Conservation (phyloP, 2,113 vertebrate genomes). For the Seriola aureovittata region DNA sequence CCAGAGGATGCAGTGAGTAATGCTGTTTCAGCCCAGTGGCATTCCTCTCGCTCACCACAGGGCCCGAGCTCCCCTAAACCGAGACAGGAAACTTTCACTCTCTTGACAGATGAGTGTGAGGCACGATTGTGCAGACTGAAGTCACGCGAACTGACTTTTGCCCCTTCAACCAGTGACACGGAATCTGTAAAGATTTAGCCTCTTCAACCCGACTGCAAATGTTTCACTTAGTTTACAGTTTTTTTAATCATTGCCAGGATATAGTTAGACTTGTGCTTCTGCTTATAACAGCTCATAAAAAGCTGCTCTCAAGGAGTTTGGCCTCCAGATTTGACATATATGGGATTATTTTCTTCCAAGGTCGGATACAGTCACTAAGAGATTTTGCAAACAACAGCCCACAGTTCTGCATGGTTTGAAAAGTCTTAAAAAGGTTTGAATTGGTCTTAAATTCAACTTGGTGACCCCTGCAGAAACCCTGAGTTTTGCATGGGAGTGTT, state of each 20-base stretch:
- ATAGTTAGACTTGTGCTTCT: constrained; percentile 8
- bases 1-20: constrained; percentile 61
- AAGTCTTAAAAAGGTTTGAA: no score
- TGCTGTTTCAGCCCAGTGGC: constrained; percentile 55
- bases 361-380: not conserved
- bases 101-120: constrained; percentile 10
- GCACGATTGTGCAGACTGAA: not conserved
- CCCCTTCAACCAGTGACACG: not conserved
- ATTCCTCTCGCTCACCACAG: constrained; percentile 63
- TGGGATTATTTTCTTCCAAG: not conserved
- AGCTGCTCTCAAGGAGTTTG: not conserved
- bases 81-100: constrained; percentile 35
- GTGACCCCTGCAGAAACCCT: not conserved
- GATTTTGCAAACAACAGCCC: not conserved
- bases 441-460: not conserved
- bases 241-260: constrained; percentile 41
- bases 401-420: not conserved
- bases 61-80: constrained; percentile 24
- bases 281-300: constrained; percentile 1
- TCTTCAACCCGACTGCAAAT: constrained; percentile 19
- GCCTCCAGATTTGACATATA: not conserved
- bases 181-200: constrained; percentile 3
- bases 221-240: constrained; percentile 34
- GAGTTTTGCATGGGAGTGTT: not conserved
- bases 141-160: not conserved